Evolutionary conservation across 2,888 invertebrate species (phyloP).

Genomic region (Agrotis puta): DNA sequence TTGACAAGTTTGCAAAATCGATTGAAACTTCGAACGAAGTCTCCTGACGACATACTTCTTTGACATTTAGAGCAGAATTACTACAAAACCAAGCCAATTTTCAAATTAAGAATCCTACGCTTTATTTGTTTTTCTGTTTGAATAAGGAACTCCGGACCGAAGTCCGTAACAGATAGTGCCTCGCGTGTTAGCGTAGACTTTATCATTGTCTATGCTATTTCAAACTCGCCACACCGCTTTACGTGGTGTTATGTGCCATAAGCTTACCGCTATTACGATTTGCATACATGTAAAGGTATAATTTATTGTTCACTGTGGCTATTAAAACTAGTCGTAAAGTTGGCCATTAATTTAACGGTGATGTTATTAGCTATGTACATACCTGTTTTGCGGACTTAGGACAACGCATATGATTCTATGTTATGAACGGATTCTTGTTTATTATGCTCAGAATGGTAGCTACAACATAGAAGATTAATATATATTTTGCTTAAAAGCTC

Average conservation of each 20-base stretch:
- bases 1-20: constrained; percentile 36
- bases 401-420: constrained; percentile 23
- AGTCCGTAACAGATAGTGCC: constrained; percentile 62
- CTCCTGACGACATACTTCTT: constrained; percentile 20
- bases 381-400: constrained; percentile 30
- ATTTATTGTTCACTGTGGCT: constrained; percentile 52
- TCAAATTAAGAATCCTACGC: constrained; percentile 2
- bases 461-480: too few species aligned
- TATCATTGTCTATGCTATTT: constrained; percentile 64
- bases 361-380: constrained; percentile 28
- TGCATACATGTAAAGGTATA: constrained; percentile 55
- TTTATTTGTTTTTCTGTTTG: background rate
- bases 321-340: constrained; percentile 53
- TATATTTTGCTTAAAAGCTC: too few species aligned
- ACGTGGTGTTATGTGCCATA: constrained; percentile 59
- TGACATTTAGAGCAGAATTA: constrained; percentile 25
- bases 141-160: constrained; percentile 13
- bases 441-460: background rate
- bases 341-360: constrained; percentile 44
- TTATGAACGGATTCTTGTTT: constrained; percentile 10
- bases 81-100: constrained; percentile 5
- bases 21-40: constrained; percentile 26
- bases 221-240: constrained; percentile 55
- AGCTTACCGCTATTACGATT: constrained; percentile 59
- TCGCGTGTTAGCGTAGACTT: constrained; percentile 62